A percentile compares a stretch with the other conserved stretches of the same genome.
These are phyloP conservation scores for Podarcis lilfordi DNA, from an alignment of 2,797 vertebrate species.

Conservation along the genomic window DNA sequence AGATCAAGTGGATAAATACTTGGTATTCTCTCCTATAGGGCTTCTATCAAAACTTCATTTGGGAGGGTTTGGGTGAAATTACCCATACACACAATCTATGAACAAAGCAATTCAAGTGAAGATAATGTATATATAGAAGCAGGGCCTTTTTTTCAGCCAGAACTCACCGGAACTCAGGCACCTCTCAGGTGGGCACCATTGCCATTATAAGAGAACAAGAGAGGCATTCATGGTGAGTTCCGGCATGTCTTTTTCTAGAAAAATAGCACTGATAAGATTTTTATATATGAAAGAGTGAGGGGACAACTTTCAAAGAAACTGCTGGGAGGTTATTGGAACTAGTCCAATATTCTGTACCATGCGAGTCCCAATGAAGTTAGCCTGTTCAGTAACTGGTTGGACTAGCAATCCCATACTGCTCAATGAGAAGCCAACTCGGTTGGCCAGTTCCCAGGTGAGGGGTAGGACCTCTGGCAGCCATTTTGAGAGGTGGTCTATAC, in stretches of 20 bases:
- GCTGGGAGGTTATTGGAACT: not conserved
- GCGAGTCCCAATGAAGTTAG: not conserved
- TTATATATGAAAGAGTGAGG: not conserved
- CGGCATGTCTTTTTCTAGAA: not conserved
- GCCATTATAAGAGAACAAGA: too few species aligned
- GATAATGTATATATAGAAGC: constrained; percentile 9
- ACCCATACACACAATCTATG: not conserved
- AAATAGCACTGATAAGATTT: not conserved
- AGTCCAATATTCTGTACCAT: not conserved
- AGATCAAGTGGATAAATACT: not conserved
- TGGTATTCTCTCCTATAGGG: not conserved
- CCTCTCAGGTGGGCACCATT: too few species aligned
- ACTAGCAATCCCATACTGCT: too few species aligned
- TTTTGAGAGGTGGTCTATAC: not conserved
- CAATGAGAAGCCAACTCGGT: not conserved
- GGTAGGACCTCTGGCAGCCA: not conserved
- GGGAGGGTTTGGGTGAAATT: not conserved
- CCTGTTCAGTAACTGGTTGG: not conserved
- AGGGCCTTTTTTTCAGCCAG: not conserved
- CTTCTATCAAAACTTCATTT: not conserved
- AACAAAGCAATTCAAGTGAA: not conserved
- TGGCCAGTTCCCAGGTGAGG: not conserved
- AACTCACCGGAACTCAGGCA: too few species aligned
- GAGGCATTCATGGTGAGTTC: too few species aligned
- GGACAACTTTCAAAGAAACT: not conserved